Evolutionary conservation across 2,113 vertebrate genomes (phyloP), one percentile per base, ranked within the genome.

Genomic region (Bostrychus sinensis): DNA sequence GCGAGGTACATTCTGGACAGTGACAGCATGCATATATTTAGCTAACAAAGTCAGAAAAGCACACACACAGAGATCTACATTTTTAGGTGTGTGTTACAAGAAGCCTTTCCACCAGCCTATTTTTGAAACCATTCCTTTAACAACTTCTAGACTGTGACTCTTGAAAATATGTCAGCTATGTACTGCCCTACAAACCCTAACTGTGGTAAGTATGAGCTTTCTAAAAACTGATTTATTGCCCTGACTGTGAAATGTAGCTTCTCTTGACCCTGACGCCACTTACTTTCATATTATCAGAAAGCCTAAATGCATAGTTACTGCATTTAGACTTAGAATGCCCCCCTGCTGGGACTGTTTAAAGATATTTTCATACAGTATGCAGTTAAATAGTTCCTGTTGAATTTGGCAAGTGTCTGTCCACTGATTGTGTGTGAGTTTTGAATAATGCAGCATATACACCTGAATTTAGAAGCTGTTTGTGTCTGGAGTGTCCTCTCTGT

Each of bases 401-500:
- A 75, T 79, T 81, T 72, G 79, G 82, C 17, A 1, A 50, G 63
- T 41, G 12, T 50, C 0, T 3, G 54, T 28, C 38, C 60, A 3
- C 55, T 30, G 61, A 46, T 62, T 53, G 66, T 70, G 66, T 73
- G 74, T 45, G 66, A n/a, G 20, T 5, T 20, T 67, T 87, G 48
- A 87, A 75, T 85, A 80, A 81, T 83, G 60, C 56, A 84, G 60
- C 78, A 54, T 48, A 43, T 71, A 62, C 75, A 73, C 77, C 72
- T 86, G 77, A 80, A 71, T 80, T 68, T 51, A 70, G 66, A 39
- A 75, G 66, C 3, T 0, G 77, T 45, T 65, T 72, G 72, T 64
- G 45, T 3, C 14, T 66, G 66, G 62, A 70, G 63, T 70, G 69
- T 11, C 32, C 2, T 3, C 8, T 45, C 17, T 3, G 53, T 10